phyloP scores from a whole-genome alignment of 2,113 vertebrate genomes.

The Eulemur rufifrons region DNA sequence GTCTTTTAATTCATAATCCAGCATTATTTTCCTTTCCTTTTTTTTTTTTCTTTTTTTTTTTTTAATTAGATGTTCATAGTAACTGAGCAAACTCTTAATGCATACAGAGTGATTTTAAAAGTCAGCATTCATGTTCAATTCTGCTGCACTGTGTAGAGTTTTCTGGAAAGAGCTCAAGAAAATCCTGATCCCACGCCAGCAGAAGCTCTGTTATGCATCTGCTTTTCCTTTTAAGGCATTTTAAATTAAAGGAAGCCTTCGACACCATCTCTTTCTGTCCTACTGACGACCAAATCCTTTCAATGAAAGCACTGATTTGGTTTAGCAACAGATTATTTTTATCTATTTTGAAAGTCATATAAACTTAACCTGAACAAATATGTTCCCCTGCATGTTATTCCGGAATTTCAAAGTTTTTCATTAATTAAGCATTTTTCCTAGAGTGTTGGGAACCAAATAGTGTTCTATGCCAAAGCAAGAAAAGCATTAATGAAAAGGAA shows the following conservation, averaged over 20 bases:
- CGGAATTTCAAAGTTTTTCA: constrained; percentile 32
- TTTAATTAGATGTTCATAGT: background rate
- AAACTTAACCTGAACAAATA: constrained; percentile 56
- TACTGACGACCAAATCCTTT: background rate
- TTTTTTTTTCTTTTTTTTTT: background rate
- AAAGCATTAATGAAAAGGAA: background rate
- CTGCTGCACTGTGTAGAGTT: background rate
- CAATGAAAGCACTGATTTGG: background rate
- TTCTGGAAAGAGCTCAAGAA: constrained; percentile 36
- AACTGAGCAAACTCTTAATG: background rate
- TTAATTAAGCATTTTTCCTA: constrained; percentile 51
- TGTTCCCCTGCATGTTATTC: constrained; percentile 5
- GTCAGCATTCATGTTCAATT: background rate
- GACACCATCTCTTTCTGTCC: background rate
- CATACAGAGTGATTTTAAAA: background rate
- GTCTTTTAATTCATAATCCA: background rate
- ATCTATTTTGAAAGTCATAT: constrained; percentile 39
- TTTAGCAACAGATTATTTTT: background rate
- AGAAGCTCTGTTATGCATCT: background rate
- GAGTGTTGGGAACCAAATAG: background rate
- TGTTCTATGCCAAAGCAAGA: background rate
- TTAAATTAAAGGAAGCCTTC: background rate
- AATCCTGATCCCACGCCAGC: background rate
- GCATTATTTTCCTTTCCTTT: background rate
- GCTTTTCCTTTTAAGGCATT: constrained; percentile 67